These are phyloP conservation scores for Tichodroma muraria DNA, from an alignment of 2,113 vertebrate genomes.

Conservation along the genomic window DNA sequence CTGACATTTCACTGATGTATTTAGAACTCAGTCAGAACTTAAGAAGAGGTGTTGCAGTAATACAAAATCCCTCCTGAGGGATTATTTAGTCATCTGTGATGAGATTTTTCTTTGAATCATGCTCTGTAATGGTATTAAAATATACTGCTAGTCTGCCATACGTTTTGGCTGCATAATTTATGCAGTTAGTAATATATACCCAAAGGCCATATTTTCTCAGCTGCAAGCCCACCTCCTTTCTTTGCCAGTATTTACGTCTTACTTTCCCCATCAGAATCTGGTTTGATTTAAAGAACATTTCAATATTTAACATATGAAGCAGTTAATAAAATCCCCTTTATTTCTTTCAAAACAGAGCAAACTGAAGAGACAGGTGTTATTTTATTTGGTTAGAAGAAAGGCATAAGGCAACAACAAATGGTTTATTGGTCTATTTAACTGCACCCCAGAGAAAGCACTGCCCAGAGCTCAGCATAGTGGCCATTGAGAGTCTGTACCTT, in stretches of 20 bases:
- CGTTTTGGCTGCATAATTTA: conserved; percentile 1
- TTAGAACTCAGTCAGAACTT: conserved; percentile 4
- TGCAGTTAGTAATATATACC: conserved; percentile 34
- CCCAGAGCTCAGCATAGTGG: neutral
- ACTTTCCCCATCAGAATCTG: conserved; percentile 14
- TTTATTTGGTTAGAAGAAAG: neutral
- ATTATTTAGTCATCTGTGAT: conserved; percentile 33
- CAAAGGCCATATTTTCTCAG: conserved; percentile 31
- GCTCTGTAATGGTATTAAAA: conserved; percentile 6
- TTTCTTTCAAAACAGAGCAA: neutral
- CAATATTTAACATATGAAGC: neutral
- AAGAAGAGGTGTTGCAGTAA: neutral
- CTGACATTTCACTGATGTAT: neutral
- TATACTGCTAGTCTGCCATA: neutral
- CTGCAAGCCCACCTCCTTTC: neutral
- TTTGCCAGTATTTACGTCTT: conserved; percentile 30
- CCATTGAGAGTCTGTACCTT: neutral
- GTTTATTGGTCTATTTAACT: neutral
- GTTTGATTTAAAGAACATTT: conserved; percentile 18
- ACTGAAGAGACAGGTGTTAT: neutral
- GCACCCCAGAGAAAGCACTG: neutral
- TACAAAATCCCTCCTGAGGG: conserved; percentile 4
- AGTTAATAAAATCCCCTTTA: neutral
- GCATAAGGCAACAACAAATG: neutral
- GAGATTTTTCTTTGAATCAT: conserved; percentile 40